Evolutionary conservation across 2,797 vertebrate species (phyloP).

Genomic region (Lacerta bilineata): DNA sequence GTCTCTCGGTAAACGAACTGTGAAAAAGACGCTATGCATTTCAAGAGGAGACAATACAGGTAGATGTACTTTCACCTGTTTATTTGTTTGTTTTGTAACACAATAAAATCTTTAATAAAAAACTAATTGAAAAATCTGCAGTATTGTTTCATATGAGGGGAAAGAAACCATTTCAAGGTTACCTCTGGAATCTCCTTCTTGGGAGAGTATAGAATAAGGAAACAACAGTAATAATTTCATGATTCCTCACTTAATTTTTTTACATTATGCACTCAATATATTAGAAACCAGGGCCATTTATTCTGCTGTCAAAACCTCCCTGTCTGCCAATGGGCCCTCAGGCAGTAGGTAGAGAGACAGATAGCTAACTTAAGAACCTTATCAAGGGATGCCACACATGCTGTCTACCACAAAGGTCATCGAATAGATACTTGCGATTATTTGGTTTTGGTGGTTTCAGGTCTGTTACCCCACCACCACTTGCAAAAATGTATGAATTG

Average conservation of each 20-base stretch:
- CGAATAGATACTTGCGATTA: neutral
- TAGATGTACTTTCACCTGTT: too few species aligned
- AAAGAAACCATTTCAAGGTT: neutral
- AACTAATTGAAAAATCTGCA: neutral
- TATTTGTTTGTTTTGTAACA: too few species aligned
- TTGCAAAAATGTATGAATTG: constrained; percentile 19
- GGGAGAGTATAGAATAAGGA: neutral
- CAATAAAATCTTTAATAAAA: too few species aligned
- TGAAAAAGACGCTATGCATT: too few species aligned
- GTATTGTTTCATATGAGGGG: neutral
- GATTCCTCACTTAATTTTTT: constrained; percentile 49
- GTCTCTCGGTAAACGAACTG: too few species aligned
- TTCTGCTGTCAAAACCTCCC: neutral
- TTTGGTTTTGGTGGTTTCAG: constrained; percentile 11
- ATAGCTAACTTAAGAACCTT: neutral
- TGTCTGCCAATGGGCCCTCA: neutral
- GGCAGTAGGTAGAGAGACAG: too few species aligned
- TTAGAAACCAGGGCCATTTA: neutral
- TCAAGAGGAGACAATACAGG: too few species aligned
- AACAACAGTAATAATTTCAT: constrained; percentile 22
- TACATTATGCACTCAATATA: neutral
- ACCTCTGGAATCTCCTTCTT: neutral
- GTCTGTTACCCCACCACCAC: neutral
- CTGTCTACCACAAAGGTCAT: neutral
- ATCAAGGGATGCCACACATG: neutral